Evolutionary conservation across 2,888 invertebrate genomes (phyloP), one percentile per base, ranked within the genome.

Genomic region (Graphium colonna): DNA sequence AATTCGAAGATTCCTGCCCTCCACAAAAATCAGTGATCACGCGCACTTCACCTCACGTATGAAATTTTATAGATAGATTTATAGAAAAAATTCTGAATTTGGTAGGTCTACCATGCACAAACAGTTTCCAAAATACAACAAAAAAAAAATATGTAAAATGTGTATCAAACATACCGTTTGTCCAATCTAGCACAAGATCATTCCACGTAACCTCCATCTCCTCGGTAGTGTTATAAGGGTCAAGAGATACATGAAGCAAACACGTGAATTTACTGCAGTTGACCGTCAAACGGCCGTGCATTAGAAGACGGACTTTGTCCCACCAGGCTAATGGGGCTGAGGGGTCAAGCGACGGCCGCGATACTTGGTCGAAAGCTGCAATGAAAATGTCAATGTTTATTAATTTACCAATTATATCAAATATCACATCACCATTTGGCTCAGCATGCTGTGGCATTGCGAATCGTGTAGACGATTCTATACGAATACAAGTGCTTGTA

Each of bases 151-250:
- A n/a, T n/a, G n/a, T n/a, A n/a, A n/a, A n/a, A n/a, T n/a, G n/a
- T n/a, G n/a, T n/a, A n/a, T n/a, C n/a, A 12, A 43, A 9, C 17
- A 15, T 39, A 83, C 96, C 97, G 77, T 97, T 97, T 0, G 97
- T 97, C 98, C 99, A 99, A 69, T 99, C 98, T 73, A 99, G 93
- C 28, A 96, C 95, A 2, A 98, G 93, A 65, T 97, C 94, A 36
- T 94, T 95, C 98, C 99, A 99, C 0, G 97, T 96, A 60, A 98
- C 91, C 80, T 99, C 99, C 97, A 99, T 98, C 86, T 99, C 97
- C 80, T 99, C 99, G 0, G 99, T 99, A 3, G 97, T 97, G 77
- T 99, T 99, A 82, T 99, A 99, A 0, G 99, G 99, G 88, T 99
- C 98, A 9, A 98, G 90, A 0, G 98, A 98, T 2, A 98, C 98